Evolutionary conservation across 2,888 invertebrate genomes (phyloP).

Genomic region (Myathropa florea): DNA sequence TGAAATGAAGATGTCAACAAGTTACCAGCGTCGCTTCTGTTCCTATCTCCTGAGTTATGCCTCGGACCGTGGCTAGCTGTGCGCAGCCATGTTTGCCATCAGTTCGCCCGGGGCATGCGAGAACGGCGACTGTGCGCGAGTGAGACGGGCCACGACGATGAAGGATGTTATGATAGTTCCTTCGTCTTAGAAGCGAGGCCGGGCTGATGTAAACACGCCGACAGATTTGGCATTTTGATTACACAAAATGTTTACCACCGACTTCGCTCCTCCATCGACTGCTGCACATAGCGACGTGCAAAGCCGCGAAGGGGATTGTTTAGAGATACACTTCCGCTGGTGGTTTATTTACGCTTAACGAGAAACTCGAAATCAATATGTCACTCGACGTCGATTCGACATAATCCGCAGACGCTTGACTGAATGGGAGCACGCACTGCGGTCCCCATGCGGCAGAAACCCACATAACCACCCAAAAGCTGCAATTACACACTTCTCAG

Average conservation of each 20-base stretch:
- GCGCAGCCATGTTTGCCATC: conserved; percentile 57
- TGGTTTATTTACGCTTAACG: conserved; percentile 44
- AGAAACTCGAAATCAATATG: conserved; percentile 61
- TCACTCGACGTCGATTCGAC: conserved; percentile 45
- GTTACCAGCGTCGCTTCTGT: conserved; percentile 70
- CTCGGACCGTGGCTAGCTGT: conserved; percentile 52
- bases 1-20: conserved; percentile 71
- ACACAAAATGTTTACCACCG: conserved; percentile 55
- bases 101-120: conserved; percentile 39
- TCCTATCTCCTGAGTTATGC: conserved; percentile 41
- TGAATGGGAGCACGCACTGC: conserved; percentile 29
- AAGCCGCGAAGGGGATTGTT: conserved; percentile 49
- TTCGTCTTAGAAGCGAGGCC: conserved; percentile 25
- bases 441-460: conserved; percentile 24
- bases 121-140: conserved; percentile 6
- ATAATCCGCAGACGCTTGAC: conserved; percentile 21
- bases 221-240: conserved; percentile 69
- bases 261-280: conserved; percentile 40
- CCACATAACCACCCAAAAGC: conserved; percentile 59
- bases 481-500: conserved; percentile 61
- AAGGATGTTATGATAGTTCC: conserved; percentile 70
- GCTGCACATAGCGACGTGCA: conserved; percentile 17
- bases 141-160: conserved; percentile 36
- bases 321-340: conserved; percentile 54
- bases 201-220: conserved; percentile 48